Conservation (phyloP, 92 coral and sea anemone species). For the Virgularia gustaviana region DNA sequence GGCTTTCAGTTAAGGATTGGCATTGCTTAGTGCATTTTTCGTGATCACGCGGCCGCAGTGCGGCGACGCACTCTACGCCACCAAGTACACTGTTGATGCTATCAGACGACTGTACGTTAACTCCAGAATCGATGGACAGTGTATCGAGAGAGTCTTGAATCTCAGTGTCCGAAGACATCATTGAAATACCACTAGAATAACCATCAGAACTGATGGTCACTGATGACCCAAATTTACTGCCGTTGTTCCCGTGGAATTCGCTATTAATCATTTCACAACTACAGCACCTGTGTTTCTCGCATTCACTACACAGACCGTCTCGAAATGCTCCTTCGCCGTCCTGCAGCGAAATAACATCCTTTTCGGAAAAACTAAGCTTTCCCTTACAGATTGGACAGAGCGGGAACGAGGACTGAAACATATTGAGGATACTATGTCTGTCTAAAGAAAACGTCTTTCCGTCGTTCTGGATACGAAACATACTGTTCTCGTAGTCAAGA, state of each 20-base stretch:
- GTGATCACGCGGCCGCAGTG: background rate
- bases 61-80: background rate
- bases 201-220: slow-evolving; percentile 13
- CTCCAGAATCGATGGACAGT: slow-evolving; percentile 20
- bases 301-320: background rate
- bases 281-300: slow-evolving; percentile 10
- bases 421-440: slow-evolving; percentile 10
- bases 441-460: slow-evolving; percentile 26
- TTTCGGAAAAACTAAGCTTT: slow-evolving; percentile 6
- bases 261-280: slow-evolving; percentile 9
- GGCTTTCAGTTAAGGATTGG: background rate
- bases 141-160: slow-evolving; percentile 5
- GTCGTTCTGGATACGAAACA: slow-evolving; percentile 11
- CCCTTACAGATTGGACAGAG: slow-evolving; percentile 27
- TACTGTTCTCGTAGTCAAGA: background rate
- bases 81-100: background rate
- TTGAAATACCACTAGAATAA: slow-evolving; percentile 21
- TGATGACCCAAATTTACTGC: slow-evolving; percentile 1
- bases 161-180: slow-evolving; percentile 8
- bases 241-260: background rate
- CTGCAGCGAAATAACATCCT: background rate
- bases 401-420: slow-evolving; percentile 14
- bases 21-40: background rate
- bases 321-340: background rate
- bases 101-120: slow-evolving; percentile 15